phyloP scores from a whole-genome alignment of 37 sponge, comb jelly and placozoan species.

The Petrosia ficiformis region DNA sequence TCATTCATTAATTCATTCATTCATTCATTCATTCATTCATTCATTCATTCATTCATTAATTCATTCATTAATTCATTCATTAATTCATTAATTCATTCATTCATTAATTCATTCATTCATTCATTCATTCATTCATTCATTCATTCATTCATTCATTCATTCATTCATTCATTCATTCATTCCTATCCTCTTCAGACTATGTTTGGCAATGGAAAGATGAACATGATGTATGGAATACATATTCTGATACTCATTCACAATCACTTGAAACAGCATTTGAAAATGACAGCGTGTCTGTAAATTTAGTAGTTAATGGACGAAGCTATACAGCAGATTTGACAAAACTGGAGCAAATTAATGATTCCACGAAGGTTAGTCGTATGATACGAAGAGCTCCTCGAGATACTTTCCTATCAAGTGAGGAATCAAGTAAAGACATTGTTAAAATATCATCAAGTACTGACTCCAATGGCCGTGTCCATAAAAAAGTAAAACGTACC shows the following conservation, averaged over 20 bases:
- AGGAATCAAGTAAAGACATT: too few species aligned
- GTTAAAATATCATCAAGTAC: not conserved
- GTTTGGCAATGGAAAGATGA: constrained; percentile 71
- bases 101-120: too few species aligned
- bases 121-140: too few species aligned
- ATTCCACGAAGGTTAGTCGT: constrained; percentile 16
- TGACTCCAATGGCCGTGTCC: too few species aligned
- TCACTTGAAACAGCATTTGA: constrained; percentile 31
- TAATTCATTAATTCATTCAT: too few species aligned
- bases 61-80: too few species aligned
- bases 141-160: too few species aligned
- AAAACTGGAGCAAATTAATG: constrained; percentile 58
- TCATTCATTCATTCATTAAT: too few species aligned
- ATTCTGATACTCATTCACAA: constrained; percentile 8
- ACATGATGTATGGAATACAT: constrained; percentile 28
- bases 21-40: too few species aligned
- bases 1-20: too few species aligned
- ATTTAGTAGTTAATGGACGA: constrained; percentile 33
- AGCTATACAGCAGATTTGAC: constrained; percentile 38
- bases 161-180: not conserved
- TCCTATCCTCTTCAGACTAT: not conserved
- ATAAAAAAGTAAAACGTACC: too few species aligned
- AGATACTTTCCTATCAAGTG: too few species aligned
- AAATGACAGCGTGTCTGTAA: not conserved
- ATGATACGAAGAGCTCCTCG: constrained; percentile 41